Evolutionary conservation across 2,797 vertebrate genomes (phyloP), one percentile per base, ranked within the genome.

Genomic region (Poecilia picta): DNA sequence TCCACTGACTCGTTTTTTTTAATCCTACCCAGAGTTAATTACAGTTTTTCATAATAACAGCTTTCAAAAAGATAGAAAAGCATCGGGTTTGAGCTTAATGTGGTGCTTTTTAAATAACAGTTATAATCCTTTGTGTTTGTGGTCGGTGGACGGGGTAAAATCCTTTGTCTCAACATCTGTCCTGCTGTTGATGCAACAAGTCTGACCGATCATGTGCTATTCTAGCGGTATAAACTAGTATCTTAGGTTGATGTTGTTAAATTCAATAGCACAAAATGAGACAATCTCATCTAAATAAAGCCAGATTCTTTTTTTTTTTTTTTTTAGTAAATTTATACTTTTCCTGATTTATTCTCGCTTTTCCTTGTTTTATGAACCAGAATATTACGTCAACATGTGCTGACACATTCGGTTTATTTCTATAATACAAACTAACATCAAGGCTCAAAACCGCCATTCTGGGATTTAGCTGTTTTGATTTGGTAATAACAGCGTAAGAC

Each of bases 131-230:
- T 79, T 81, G 62, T 72, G 75, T 74, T 59, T 89, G 79, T 76
- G 82, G 85, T 87, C 91, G 81, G 82, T 89, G 89, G 86, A 90
- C 70, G 76, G 81, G 84, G 83, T 87, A 85, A 92, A 85, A 93
- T 92, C 93, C 95, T 95, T 95, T 94, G 95, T 92, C 91, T 89
- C 80, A 90, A 95, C 94, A 94, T 94, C 94, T 95, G 94, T 89
- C 89, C 91, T 86, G 89, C 87, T 90, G 89, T 88, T 85, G 84
- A 74, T 88, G 86, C 87, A 89, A 57, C 83, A 74, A 83, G 79
- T 81, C 71, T 23, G 77, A 72, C 59, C 82, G 41, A 10, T 70
- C 36, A 55, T 71, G 72, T 74, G 59, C 79, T 75, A 1, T n/a
- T 46, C 28, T 15, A 16, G 64, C 45, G 57, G 18, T 75, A 75